These are phyloP conservation scores for Helogale parvula DNA, from an alignment of 2,113 vertebrate species.

Conservation along the genomic window DNA sequence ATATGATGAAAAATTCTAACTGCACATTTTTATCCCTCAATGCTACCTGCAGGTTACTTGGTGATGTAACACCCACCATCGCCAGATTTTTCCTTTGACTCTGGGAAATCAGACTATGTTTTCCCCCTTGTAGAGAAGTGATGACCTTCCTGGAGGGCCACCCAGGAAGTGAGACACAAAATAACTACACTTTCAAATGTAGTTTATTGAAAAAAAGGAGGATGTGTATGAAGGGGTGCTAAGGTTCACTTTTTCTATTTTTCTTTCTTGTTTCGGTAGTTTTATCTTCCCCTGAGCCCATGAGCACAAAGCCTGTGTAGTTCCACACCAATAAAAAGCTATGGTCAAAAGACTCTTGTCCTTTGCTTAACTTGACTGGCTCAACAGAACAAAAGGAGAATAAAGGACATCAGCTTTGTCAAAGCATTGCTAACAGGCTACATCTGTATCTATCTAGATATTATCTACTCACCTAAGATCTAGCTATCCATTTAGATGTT, in stretches of 20 bases:
- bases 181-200: too few species aligned
- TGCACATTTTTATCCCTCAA: not conserved
- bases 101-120: not conserved
- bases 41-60: not conserved
- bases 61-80: accelerated
- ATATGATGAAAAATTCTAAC: not conserved
- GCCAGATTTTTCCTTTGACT: not conserved
- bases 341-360: not conserved
- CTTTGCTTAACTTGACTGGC: not conserved
- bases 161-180: not conserved
- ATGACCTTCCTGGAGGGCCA: not conserved
- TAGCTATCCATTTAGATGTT: not conserved
- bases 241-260: not conserved
- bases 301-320: not conserved
- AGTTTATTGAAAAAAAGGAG: not conserved
- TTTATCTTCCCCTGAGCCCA: not conserved
- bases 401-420: not conserved
- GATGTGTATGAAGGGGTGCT: not conserved
- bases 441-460: not conserved
- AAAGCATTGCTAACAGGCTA: not conserved
- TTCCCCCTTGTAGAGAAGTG: not conserved
- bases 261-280: not conserved
- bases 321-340: not conserved
- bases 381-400: not conserved
- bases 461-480: not conserved